phyloP scores from a whole-genome alignment of 2,888 invertebrate species.

The Archaeoteleia sp. region DNA sequence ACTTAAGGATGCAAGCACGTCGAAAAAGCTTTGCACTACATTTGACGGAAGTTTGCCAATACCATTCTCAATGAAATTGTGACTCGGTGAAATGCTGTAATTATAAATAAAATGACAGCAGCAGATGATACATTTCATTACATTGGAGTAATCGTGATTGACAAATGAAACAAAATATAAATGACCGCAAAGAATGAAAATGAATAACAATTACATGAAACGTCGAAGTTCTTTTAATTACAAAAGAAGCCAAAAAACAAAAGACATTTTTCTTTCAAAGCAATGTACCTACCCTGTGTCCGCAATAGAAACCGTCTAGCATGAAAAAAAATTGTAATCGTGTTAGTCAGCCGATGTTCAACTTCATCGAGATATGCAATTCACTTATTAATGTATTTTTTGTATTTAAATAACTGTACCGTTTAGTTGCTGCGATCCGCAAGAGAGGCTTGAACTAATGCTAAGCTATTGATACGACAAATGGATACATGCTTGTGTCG shows the following conservation, averaged over 20 bases:
- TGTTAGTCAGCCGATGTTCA: slow-evolving; percentile 61
- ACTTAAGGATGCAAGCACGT: slow-evolving; percentile 25
- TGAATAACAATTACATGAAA: slow-evolving; percentile 30
- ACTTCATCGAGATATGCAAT: slow-evolving; percentile 46
- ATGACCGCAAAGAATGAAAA: slow-evolving; percentile 33
- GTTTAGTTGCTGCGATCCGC: slow-evolving; percentile 54
- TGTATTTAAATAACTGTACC: slow-evolving; percentile 42
- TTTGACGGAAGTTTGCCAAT: slow-evolving; percentile 23
- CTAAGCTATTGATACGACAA: slow-evolving; percentile 24
- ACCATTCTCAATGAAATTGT: background rate
- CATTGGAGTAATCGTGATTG: no score
- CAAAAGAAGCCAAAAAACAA: slow-evolving; percentile 47
- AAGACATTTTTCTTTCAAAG: slow-evolving; percentile 52
- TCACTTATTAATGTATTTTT: slow-evolving; percentile 41
- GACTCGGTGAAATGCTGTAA: slow-evolving; percentile 11
- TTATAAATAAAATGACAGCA: slow-evolving; percentile 20
- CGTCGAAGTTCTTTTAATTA: slow-evolving; percentile 30
- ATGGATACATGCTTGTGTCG: slow-evolving; percentile 36
- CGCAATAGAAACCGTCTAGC: slow-evolving; percentile 74
- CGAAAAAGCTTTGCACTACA: slow-evolving; percentile 44
- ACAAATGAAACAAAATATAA: no score
- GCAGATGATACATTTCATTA: slow-evolving; percentile 20
- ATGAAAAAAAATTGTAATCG: slow-evolving; percentile 71
- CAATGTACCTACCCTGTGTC: slow-evolving; percentile 73
- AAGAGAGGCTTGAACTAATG: slow-evolving; percentile 44